Base-by-base conservation (phyloP, 2,888 invertebrate genomes). In the Lochmaea capreae region DNA sequence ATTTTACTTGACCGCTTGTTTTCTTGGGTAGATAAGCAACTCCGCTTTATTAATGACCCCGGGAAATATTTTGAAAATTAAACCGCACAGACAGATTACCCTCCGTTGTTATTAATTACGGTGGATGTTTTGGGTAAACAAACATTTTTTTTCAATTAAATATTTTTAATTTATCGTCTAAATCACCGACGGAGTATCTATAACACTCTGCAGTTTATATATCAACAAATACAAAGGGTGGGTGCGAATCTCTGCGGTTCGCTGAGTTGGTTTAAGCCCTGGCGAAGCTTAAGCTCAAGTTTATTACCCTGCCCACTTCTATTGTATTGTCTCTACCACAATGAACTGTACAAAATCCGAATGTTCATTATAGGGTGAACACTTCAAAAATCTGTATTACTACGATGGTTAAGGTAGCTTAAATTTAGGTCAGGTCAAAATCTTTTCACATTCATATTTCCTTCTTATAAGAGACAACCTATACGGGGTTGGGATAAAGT, bases 231-330 rank as follows among this genome's bases (percentile, higher is more conserved):
- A 68, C 72, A 68, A 77, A 76, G 72, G 61, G 66, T 71, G 74
- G 72, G 69, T 76, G 71, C 62, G 65, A 63, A 65, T 70, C 69
- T 70, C 61, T 75, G 74, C 72, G 78, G 78, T 74, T 68, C 46
- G 69, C 58, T 52, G 67, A 73, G 67, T 69, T 67, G 49, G 43
- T 65, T 67, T 59, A 62, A 73, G 71, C 74, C 73, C 65, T 73
- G 70, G 72, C 73, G 65, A 39, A 65, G 73, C 75, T 69, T 72
- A 71, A 73, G 77, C 74, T 67, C 52, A 67, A 75, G 76, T 78
- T 76, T 75, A 78, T 73, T 65, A 66, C 73, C 71, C 59, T 71
- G 74, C 73, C 73, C 72, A 72, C 72, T 75, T 74, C 74, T 72
- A 74, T 69, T 71, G 73, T 71, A 76, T 74, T 75, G 71, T 72